A percentile compares a stretch with the other conserved stretches of the same genome.
Evolutionary conservation across 2,797 vertebrate species (phyloP).

Genomic region (Tachyglossus aculeatus): DNA sequence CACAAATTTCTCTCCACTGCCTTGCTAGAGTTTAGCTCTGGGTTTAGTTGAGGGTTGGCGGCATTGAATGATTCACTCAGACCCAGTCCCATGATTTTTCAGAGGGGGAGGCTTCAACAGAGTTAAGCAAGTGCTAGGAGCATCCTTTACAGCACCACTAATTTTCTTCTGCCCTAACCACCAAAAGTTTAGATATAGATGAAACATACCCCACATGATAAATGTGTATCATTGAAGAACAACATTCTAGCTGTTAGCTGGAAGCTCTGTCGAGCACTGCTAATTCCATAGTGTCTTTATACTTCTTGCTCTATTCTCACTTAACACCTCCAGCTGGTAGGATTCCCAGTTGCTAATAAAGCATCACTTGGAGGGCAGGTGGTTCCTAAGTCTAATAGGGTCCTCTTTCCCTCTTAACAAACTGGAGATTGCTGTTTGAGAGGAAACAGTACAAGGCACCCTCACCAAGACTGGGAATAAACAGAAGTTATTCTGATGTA

Average conservation of each 20-base stretch:
- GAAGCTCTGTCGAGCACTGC: not conserved
- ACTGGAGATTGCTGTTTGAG: not conserved
- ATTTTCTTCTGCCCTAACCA: not conserved
- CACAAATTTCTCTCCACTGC: not conserved
- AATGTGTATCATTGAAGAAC: not conserved
- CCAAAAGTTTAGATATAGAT: conserved; percentile 12
- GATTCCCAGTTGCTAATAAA: conserved; percentile 26
- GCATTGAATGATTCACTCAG: not conserved
- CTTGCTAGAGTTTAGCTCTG: not conserved
- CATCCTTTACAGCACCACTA: not conserved
- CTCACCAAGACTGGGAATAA: not conserved
- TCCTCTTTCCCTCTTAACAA: not conserved
- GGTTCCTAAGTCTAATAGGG: not conserved
- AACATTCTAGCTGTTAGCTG: not conserved
- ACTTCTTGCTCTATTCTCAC: not conserved
- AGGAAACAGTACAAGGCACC: not conserved
- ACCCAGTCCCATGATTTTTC: not conserved
- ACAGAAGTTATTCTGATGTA: not conserved
- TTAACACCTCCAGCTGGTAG: not conserved
- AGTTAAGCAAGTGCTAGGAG: not conserved
- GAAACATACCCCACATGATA: not conserved
- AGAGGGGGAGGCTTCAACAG: not conserved
- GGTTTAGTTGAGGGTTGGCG: not conserved
- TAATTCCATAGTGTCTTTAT: not conserved
- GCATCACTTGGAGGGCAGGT: not conserved